phyloP scores from a whole-genome alignment of 2,888 invertebrate genomes.

The Parthenolecanium corni region DNA sequence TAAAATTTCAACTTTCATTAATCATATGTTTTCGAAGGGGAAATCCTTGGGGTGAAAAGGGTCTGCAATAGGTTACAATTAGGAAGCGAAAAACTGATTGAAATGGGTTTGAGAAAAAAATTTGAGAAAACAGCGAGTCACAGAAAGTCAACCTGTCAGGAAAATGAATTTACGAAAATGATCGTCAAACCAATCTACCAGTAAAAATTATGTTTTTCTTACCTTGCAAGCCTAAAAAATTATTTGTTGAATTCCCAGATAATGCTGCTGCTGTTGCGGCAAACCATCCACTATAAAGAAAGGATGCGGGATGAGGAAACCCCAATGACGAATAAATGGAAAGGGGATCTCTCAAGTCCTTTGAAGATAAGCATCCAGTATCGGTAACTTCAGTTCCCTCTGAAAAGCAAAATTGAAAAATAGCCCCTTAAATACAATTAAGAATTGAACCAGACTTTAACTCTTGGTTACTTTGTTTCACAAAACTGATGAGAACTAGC shows the following conservation, averaged over 20 bases:
- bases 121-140: no score
- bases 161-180: no score
- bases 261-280: slow-evolving; percentile 33
- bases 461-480: neutral
- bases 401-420: slow-evolving; percentile 9
- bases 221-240: slow-evolving; percentile 55
- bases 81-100: no score
- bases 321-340: slow-evolving; percentile 21
- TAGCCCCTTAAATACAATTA: neutral
- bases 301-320: slow-evolving; percentile 31
- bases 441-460: no score
- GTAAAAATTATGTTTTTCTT: slow-evolving; percentile 33
- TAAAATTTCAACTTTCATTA: no score
- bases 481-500: neutral
- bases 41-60: no score
- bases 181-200: no score
- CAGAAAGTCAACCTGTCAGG: no score
- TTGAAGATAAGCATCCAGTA: slow-evolving; percentile 7
- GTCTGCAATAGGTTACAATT: no score
- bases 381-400: slow-evolving; percentile 19
- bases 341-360: slow-evolving; percentile 3
- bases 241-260: slow-evolving; percentile 38
- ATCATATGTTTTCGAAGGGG: no score
- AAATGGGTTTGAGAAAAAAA: no score
- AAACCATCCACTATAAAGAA: slow-evolving; percentile 37